Base-by-base conservation (phyloP, 2,113 vertebrate species). In the human (Homo sapiens) region DNA sequence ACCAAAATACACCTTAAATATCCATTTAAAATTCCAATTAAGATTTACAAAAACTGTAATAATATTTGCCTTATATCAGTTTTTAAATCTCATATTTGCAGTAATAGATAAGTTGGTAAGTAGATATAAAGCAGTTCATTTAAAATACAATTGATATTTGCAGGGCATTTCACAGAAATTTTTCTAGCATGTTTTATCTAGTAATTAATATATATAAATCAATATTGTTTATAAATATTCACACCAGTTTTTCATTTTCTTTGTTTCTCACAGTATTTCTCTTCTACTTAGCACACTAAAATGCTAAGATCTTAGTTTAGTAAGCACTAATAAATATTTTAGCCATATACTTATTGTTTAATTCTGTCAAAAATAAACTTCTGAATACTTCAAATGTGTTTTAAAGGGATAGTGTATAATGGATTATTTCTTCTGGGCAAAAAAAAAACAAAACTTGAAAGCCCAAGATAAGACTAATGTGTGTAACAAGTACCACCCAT, bases 291-390 rank as follows among this genome's bases (percentile, higher is more conserved):
- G 22, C 35, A 66, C 50, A 97, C 38, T 83, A 83, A 94, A 52
- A 75, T 79, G 1, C 70, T 22, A 89, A 92, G 38, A 50, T 70
- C 25, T 87, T 40, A 59, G 30, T 50, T 85, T 68, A 81, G 80
- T 48, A 45, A 93, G 43, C 23, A 52, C 7, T 66, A 80, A 18
- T 32, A 96, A 95, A 80, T 92, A 96, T 94, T 93, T 80, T 96
- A 30, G 70, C 57, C 30, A 80, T n/a, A 10, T 83, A 94, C n/a
- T 64, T 83, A 72, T 45, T 20, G 96, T 97, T 96, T 38, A 73
- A 68, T 66, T 96, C 52, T 76, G 70, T 35, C 40, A 91, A 93
- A 94, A 93, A 75, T 0, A 73, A 87, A 90, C 13, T 85, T 95
- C 18, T 90, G n/a, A 91, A 64, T 66, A 89, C 30, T 73, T 43